Base-by-base conservation (phyloP, 2,888 invertebrate species). In the Patella pellucida region DNA sequence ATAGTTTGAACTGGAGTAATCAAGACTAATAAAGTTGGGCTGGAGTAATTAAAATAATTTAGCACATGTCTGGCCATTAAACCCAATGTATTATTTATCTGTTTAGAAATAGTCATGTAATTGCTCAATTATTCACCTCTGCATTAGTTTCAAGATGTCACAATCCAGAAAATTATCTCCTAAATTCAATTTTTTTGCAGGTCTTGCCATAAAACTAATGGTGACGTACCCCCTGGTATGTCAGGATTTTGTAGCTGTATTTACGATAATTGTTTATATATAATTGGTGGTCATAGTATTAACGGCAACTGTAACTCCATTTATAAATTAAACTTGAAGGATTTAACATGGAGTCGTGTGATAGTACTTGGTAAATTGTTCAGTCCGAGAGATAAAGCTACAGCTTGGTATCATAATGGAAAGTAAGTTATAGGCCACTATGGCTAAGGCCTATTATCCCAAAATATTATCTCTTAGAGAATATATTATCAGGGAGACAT, bases 281-380 rank as follows among this genome's bases (percentile, higher is more conserved):
- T 91, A 16, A 85, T 90, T 82, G 89, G 89, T 72, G 91, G 91
- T 7, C 85, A 87, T 78, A 83, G 81, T 14, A 81, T 82, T 1
- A 72, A 79, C 5, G 89, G 89, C 7, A 85, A 89, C 70, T 84
- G 81, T 5, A 89, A 88, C 78, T 77, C 78, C 3, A 76, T 91
- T 14, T 86, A 85, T 74, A 78, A 81, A 52, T 81, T 91, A 19
- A 82, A 91, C 78, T 76, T 90, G 7, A 79, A 78, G 7, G 83
- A 81, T 0, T 82, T 87, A 50, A 50, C 68, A 5, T 91, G 90
- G 90, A 80, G 82, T 15, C 54, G 70, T 31, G 68, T 88, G 4
- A 73, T 76, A n/a, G 76, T 81, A 5, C 68, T 52, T 2, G 78
- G 70, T 31, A 84, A 84, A n/a, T 73, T 54, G 23, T 85, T 87